Evolutionary conservation across 1,140 invertebrate species (phyloP).

Genomic region (Kradibia gibbosae): DNA sequence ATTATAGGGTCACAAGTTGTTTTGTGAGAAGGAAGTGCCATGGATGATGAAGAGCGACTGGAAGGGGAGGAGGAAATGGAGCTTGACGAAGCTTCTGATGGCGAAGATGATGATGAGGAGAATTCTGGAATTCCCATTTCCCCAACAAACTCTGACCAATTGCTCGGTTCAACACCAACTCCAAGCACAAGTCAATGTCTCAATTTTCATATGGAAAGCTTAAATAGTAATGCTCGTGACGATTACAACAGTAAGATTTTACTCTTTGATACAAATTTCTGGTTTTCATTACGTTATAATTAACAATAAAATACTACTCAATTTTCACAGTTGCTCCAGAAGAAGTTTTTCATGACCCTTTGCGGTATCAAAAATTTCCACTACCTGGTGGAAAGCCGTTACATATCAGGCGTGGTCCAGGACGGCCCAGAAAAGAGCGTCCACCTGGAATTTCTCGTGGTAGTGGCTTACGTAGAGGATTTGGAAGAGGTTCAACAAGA

Average conservation of each 20-base stretch:
- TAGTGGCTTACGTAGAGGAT: slow-evolving; percentile 62
- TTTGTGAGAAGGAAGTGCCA: slow-evolving; percentile 55
- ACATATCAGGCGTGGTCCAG: slow-evolving; percentile 79
- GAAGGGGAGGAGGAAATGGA: slow-evolving; percentile 73
- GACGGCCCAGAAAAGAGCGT: slow-evolving; percentile 81
- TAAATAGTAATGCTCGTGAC: slow-evolving; percentile 41
- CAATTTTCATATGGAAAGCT: slow-evolving; percentile 45
- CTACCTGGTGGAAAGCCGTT: slow-evolving; percentile 75
- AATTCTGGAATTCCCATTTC: slow-evolving; percentile 68
- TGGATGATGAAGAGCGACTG: slow-evolving; percentile 71
- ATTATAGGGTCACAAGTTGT: slow-evolving; percentile 23
- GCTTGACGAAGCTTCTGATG: slow-evolving; percentile 70
- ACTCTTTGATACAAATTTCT: background rate
- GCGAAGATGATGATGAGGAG: slow-evolving; percentile 68
- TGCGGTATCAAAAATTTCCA: slow-evolving; percentile 70
- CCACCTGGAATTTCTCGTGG: slow-evolving; percentile 65
- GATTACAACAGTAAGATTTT: slow-evolving; percentile 41
- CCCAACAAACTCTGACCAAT: slow-evolving; percentile 69
- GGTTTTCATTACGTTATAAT: background rate
- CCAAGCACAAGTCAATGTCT: slow-evolving; percentile 63
- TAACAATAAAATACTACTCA: background rate
- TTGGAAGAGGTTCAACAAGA: slow-evolving; percentile 66
- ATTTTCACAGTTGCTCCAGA: slow-evolving; percentile 64
- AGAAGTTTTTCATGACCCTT: slow-evolving; percentile 68
- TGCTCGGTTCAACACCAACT: slow-evolving; percentile 64